These are phyloP conservation scores for Camarhynchus parvulus DNA, from an alignment of 2,113 vertebrate species.

Conservation along the genomic window DNA sequence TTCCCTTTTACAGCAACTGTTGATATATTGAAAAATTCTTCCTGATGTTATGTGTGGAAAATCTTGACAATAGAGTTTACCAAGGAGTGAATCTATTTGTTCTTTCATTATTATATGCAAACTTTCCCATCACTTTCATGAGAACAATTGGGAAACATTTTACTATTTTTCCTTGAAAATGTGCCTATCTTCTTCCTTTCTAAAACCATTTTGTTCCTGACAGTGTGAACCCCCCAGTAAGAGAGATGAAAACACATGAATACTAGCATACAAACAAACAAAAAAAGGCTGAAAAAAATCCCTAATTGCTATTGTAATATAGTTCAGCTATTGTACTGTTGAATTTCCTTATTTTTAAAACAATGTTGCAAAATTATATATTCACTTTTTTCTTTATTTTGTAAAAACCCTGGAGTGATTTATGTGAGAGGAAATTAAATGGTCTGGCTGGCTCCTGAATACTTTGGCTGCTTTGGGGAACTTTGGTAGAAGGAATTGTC, in stretches of 20 bases:
- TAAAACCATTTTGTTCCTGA: neutral
- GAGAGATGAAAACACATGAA: neutral
- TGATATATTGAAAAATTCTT: neutral
- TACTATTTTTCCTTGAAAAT: neutral
- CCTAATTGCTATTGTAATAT: neutral
- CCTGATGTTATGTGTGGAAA: neutral
- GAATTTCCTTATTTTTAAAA: neutral
- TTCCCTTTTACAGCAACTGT: neutral
- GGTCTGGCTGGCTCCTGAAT: neutral
- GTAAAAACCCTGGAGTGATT: slow-evolving; percentile 10
- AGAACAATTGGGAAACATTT: neutral
- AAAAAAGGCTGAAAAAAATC: neutral
- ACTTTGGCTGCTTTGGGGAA: neutral
- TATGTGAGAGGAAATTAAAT: slow-evolving; percentile 21
- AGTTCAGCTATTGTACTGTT: neutral
- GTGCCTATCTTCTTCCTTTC: neutral
- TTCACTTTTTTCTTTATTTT: slow-evolving; percentile 28
- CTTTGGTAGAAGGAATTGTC: neutral
- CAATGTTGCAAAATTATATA: neutral
- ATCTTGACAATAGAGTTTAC: neutral
- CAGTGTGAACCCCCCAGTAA: neutral
- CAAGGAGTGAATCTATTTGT: neutral
- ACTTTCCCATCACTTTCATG: neutral
- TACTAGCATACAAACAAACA: neutral
- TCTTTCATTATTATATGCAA: neutral